Conservation (phyloP, 2,797 vertebrate genomes). For the Mus spretus region DNA sequence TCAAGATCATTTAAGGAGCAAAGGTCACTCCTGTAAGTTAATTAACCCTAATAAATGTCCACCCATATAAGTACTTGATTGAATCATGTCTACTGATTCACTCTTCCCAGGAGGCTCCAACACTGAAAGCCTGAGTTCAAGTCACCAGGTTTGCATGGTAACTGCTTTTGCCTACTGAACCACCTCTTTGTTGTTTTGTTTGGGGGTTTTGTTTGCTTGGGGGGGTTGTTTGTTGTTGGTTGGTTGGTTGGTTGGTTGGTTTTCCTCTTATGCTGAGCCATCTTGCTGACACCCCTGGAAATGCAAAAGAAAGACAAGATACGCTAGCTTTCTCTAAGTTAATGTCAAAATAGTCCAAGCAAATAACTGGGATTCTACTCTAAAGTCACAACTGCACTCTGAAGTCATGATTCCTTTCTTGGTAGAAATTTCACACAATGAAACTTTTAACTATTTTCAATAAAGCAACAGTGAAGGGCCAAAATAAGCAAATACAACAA, state of each 20-base stretch:
- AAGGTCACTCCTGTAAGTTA: constrained; percentile 38
- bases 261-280: background rate
- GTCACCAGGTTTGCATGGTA: background rate
- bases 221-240: background rate
- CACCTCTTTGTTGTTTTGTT: background rate
- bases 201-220: background rate
- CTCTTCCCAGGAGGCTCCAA: background rate
- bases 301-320: background rate
- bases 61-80: background rate
- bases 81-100: constrained; percentile 4
- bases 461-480: background rate
- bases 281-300: background rate
- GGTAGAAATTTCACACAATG: background rate
- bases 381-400: background rate
- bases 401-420: background rate
- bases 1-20: constrained; percentile 67
- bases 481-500: background rate
- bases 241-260: background rate
- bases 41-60: constrained; percentile 29
- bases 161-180: background rate
- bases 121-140: background rate
- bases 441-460: background rate
- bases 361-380: background rate
- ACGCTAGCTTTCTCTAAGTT: constrained; percentile 75
- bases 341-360: constrained; percentile 44